Percentiles rank a stretch among this genome's conserved stretches.
phyloP scores from a whole-genome alignment of 2,888 invertebrate species.

The Sminthurinus aureus region DNA sequence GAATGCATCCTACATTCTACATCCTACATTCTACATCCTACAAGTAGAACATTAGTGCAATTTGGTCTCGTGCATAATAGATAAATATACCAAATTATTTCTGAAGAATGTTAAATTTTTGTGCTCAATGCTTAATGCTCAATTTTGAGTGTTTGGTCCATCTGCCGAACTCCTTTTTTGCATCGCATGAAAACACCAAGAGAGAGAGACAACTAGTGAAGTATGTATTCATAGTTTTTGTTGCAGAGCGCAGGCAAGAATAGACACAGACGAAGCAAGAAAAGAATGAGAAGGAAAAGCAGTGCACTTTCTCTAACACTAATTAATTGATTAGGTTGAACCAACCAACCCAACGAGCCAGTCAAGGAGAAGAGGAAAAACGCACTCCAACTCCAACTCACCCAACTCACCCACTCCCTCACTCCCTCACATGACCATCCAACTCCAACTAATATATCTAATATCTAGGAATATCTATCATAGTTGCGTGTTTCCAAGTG shows the following conservation, averaged over 20 bases:
- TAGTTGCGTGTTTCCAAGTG: background rate
- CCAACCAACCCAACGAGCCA: no score
- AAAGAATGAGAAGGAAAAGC: no score
- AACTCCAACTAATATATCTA: background rate
- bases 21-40: no score
- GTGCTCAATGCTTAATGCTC: background rate
- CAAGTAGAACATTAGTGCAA: no score
- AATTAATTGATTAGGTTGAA: no score
- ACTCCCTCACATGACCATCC: slow-evolving; percentile 5
- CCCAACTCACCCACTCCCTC: no score
- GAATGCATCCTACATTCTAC: no score
- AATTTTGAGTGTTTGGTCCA: background rate
- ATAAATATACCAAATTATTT: background rate
- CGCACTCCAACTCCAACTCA: background rate
- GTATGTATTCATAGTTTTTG: background rate
- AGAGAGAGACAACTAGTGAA: background rate
- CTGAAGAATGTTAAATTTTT: background rate
- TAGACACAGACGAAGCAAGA: no score
- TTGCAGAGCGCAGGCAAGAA: no score
- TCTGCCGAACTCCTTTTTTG: background rate
- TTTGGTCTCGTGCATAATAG: no score
- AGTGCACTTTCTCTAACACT: no score
- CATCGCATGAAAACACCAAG: slow-evolving; percentile 7
- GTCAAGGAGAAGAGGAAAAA: background rate
- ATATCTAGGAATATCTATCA: background rate